A percentile compares a stretch with the other conserved stretches of the same genome.
phyloP scores from a whole-genome alignment of 2,113 vertebrate genomes.

The Gymnorhina tibicen region DNA sequence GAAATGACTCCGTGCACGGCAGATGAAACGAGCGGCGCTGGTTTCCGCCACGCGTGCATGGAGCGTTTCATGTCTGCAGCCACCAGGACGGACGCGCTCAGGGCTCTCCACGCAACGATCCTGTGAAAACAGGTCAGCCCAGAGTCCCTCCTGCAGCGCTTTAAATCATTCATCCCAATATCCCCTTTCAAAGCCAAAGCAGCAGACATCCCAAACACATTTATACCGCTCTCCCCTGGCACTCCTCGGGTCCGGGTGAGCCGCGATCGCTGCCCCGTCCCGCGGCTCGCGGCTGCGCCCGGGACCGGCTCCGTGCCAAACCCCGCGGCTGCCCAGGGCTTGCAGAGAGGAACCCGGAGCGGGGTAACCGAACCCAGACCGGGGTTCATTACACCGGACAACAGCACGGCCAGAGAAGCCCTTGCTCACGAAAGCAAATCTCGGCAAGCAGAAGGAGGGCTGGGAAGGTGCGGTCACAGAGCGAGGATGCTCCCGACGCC shows the following conservation, averaged over 20 bases:
- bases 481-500: fast-evolving
- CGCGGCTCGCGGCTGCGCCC: neutral
- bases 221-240: neutral
- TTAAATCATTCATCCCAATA: neutral
- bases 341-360: neutral
- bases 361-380: neutral
- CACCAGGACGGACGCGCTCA: neutral
- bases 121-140: neutral
- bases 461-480: neutral
- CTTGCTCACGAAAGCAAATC: neutral
- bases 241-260: neutral
- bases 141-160: neutral
- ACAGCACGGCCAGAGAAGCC: neutral
- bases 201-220: neutral
- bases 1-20: neutral
- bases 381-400: neutral
- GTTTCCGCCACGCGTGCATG: fast-evolving
- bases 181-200: neutral
- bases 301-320: neutral
- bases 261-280: neutral
- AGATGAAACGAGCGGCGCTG: fast-evolving
- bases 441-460: neutral
- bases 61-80: neutral
- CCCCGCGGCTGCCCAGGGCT: neutral
- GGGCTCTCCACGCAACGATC: fast-evolving